Conservation (phyloP, 2,797 vertebrate species). For the Pelodytes ibericus region DNA sequence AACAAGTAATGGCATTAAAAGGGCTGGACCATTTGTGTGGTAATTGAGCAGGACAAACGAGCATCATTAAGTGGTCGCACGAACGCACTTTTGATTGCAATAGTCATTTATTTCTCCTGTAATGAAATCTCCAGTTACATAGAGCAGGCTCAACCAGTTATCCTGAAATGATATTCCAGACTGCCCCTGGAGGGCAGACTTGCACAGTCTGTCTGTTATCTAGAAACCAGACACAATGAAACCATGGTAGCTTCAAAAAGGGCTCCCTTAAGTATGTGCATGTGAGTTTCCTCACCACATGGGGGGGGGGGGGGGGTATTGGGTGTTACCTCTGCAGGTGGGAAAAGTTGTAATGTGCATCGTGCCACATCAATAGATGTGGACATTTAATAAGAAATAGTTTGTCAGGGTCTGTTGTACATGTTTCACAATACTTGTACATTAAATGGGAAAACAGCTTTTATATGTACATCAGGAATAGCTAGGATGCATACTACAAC, state of each 20-base stretch:
- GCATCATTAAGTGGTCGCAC: not conserved
- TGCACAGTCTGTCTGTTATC: constrained; percentile 17
- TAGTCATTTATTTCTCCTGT: not conserved
- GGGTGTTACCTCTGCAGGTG: no score
- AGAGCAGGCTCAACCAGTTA: not conserved
- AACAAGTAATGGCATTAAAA: not conserved
- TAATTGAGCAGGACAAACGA: not conserved
- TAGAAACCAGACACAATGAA: constrained; percentile 36
- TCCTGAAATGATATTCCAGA: constrained; percentile 13
- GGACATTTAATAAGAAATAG: no score
- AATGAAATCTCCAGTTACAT: not conserved
- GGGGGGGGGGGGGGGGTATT: no score
- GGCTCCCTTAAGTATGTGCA: no score
- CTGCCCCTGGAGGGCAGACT: constrained; percentile 46
- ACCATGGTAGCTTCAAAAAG: not conserved
- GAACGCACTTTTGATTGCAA: not conserved
- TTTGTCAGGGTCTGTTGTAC: no score
- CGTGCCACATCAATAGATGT: no score
- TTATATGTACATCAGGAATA: no score
- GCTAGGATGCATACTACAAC: no score
- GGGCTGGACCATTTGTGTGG: not conserved
- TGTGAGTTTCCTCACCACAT: no score
- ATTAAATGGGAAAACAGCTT: no score
- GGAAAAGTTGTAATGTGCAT: no score
- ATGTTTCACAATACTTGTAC: no score